Evolutionary conservation across 1,140 invertebrate genomes (phyloP).

Genomic region (Vanessa atalanta): DNA sequence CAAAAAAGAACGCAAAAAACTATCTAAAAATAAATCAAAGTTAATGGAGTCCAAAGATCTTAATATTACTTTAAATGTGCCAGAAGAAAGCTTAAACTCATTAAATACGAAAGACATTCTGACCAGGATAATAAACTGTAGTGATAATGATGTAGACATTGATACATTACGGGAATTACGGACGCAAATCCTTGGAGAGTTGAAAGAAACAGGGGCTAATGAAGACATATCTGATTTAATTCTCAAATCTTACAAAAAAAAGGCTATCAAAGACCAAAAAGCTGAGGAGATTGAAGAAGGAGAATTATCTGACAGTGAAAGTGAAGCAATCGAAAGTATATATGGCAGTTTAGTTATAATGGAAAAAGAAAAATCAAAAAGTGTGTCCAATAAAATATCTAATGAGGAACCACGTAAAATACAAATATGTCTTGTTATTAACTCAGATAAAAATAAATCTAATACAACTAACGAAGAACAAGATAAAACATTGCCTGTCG

Average conservation of each 20-base stretch:
- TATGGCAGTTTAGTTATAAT: constrained; percentile 66
- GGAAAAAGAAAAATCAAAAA: constrained; percentile 54
- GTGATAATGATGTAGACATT: constrained; percentile 71
- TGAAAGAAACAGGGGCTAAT: constrained; percentile 68
- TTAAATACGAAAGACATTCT: constrained; percentile 72
- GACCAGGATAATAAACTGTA: constrained; percentile 70
- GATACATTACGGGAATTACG: constrained; percentile 64
- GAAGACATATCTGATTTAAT: constrained; percentile 73
- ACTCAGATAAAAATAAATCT: constrained; percentile 55
- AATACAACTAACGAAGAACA: constrained; percentile 21
- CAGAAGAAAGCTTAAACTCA: constrained; percentile 66
- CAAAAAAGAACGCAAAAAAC: constrained; percentile 63
- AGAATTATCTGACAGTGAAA: constrained; percentile 76
- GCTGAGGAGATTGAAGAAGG: constrained; percentile 73
- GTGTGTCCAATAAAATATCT: constrained; percentile 25
- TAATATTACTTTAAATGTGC: constrained; percentile 73
- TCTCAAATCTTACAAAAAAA: constrained; percentile 68
- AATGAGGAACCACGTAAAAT: constrained; percentile 65
- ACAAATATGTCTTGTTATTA: constrained; percentile 70
- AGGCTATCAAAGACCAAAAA: constrained; percentile 44
- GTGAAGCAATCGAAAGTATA: constrained; percentile 72
- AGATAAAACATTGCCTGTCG: constrained; percentile 36
- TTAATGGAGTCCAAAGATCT: constrained; percentile 50
- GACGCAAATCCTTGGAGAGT: constrained; percentile 66
- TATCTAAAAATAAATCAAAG: constrained; percentile 46